Base-by-base conservation (phyloP, 2,113 vertebrate genomes). In the Ceuthmochares aereus region DNA sequence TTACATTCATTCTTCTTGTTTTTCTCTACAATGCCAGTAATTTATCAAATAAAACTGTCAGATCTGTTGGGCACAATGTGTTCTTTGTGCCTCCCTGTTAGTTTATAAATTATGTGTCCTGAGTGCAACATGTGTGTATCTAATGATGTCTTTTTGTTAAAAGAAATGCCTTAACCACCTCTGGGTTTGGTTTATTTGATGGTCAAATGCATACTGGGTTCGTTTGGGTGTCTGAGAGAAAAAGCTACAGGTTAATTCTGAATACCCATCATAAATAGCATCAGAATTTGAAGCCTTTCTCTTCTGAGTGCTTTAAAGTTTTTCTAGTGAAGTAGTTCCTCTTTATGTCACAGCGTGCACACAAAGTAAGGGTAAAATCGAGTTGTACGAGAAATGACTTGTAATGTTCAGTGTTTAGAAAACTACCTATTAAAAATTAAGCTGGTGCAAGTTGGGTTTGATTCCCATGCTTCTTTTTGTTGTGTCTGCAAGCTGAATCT, bases 21-120 rank as follows among this genome's bases (percentile, higher is more conserved):
- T 73, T 90, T 85, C 29, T 85, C 40, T 58, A 54, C 78, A 56
- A 30, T 22, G 40, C 54, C 16, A 52, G 63, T 88, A 92, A 92
- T 83, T 85, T 88, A 66, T 93, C 85, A 92, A 91, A 60, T 79
- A 58, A 89, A 93, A 67, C 14, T 43, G 18, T 75, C 54, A 64
- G 63, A 18, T 67, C 3, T 62, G 49, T 90, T 94, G 88, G 63
- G 25, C 62, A 45, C 32, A 85, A 6, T 42, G 17, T 79, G 17
- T 73, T 94, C 27, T 73, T 76, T 79, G 25, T 73, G 54, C 51
- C 73, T 83, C 40, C 22, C 68, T 68, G 63, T 40, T 84, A 84
- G 66, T 83, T 88, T 87, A 42, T 74, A 89, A 75, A 14, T 79
- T 27, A 3, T 37, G 14, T 64, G 90, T 87, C 79, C 62, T 0